These are phyloP conservation scores for Lonchura striata DNA, from an alignment of 2,113 vertebrate genomes.

Conservation along the genomic window DNA sequence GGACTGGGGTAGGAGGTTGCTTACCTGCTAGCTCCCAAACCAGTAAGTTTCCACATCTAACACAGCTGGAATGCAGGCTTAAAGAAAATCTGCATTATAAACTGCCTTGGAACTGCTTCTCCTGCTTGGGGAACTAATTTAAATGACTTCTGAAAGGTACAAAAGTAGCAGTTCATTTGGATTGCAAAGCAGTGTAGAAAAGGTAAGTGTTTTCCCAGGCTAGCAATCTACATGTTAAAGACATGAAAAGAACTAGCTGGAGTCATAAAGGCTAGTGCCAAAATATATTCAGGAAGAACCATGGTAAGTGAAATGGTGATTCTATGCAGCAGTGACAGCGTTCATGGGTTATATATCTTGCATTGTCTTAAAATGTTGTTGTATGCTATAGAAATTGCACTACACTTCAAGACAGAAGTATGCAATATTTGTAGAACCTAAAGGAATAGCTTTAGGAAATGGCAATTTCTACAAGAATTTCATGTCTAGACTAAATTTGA, in stretches of 20 bases:
- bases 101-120: slow-evolving; percentile 17
- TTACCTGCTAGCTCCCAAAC: not conserved
- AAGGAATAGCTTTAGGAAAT: slow-evolving; percentile 13
- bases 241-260: not conserved
- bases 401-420: not conserved
- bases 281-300: not conserved
- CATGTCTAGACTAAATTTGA: not conserved
- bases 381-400: not conserved
- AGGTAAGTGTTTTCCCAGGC: slow-evolving; percentile 29
- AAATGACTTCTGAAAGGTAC: slow-evolving; percentile 9
- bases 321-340: not conserved
- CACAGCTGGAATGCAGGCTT: slow-evolving; percentile 15
- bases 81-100: slow-evolving; percentile 22
- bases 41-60: not conserved
- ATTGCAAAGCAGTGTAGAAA: slow-evolving; percentile 19
- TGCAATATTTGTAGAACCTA: not conserved
- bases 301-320: not conserved
- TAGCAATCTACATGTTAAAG: slow-evolving; percentile 49
- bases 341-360: not conserved
- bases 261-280: not conserved
- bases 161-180: slow-evolving; percentile 39
- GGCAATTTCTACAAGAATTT: not conserved
- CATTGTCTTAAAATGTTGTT: not conserved
- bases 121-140: slow-evolving; percentile 13
- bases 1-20: not conserved